Conservation (phyloP, 2,888 invertebrate species). For the Tyria jacobaeae region DNA sequence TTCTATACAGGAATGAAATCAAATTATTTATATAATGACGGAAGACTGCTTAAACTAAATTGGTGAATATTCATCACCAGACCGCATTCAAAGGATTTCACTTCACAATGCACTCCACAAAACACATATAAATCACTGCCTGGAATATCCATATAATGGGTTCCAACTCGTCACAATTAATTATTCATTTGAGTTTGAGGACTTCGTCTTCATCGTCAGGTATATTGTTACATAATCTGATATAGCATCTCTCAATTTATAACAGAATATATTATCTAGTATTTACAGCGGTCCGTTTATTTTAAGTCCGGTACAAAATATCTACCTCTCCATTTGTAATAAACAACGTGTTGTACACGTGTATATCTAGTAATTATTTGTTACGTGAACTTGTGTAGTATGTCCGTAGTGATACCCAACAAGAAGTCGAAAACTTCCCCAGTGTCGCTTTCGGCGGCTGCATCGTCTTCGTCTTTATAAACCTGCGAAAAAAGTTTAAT, state of each 20-base stretch:
- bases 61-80: conserved; percentile 41
- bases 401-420: conserved; percentile 77
- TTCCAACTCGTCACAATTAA: conserved; percentile 26
- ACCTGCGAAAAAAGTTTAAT: conserved; percentile 55
- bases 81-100: conserved; percentile 28
- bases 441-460: conserved; percentile 61
- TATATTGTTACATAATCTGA: conserved; percentile 23
- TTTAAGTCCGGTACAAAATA: conserved; percentile 1
- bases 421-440: conserved; percentile 77
- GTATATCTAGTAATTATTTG: conserved; percentile 21
- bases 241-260: conserved; percentile 44
- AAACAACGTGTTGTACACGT: conserved; percentile 23
- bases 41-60: conserved; percentile 56
- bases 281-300: not conserved
- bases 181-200: conserved; percentile 15
- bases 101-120: conserved; percentile 27
- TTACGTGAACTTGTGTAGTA: conserved; percentile 75
- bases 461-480: conserved; percentile 52
- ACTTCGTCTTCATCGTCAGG: conserved; percentile 21
- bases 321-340: not conserved
- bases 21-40: conserved; percentile 51
- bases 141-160: conserved; percentile 22
- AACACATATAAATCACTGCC: conserved; percentile 28
- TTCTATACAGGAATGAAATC: conserved; percentile 54
- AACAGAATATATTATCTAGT: conserved; percentile 15